Conservation (phyloP, 2,113 vertebrate species). For the Phalacrocorax carbo region DNA sequence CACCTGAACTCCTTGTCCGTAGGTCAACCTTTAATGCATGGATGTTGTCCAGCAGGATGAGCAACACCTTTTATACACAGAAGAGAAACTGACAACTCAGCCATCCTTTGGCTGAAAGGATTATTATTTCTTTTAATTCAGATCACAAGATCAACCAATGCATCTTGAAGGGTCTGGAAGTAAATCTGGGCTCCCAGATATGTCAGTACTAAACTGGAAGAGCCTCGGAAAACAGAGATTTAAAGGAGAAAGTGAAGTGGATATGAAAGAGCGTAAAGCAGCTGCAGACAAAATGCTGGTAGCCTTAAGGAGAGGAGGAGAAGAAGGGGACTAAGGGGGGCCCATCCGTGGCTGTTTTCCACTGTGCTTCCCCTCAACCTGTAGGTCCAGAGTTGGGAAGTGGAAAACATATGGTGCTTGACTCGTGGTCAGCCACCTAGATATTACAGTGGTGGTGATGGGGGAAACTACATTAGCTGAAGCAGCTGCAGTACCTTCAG, state of each 20-base stretch:
- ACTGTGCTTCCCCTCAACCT: not conserved
- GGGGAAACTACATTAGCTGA: not conserved
- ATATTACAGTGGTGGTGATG: not conserved
- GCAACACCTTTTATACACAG: not conserved
- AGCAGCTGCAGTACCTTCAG: not conserved
- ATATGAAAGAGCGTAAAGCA: not conserved
- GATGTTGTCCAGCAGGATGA: not conserved
- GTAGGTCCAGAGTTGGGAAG: not conserved
- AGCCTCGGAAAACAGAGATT: not conserved
- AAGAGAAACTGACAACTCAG: not conserved
- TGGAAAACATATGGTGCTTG: not conserved
- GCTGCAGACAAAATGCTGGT: not conserved
- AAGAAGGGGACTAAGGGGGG: not conserved
- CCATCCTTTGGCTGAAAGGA: not conserved
- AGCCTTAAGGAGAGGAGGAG: not conserved
- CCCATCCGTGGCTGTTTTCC: not conserved
- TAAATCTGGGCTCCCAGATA: not conserved
- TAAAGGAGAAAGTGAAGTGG: not conserved
- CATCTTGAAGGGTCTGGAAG: not conserved
- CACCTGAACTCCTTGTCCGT: not conserved
- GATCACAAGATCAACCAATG: not conserved
- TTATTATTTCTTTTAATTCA: not conserved
- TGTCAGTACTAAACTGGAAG: not conserved
- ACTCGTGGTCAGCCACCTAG: not conserved
- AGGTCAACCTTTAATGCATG: not conserved